Evolutionary conservation across 2,888 invertebrate species (phyloP).

Genomic region (Caenorhabditis imperialis): DNA sequence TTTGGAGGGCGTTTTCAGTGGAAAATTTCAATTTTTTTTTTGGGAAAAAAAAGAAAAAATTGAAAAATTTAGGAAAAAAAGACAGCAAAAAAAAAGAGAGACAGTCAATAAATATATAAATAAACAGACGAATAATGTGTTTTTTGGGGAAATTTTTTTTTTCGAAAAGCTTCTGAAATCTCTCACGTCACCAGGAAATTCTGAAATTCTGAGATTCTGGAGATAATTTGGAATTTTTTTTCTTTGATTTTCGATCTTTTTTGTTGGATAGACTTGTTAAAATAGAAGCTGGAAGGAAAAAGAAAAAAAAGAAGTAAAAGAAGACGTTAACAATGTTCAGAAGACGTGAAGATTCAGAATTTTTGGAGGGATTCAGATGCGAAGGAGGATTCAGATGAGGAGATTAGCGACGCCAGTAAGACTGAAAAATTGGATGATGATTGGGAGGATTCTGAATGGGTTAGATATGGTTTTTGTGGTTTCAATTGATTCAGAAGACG

Average conservation of each 20-base stretch:
- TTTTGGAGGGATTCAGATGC: constrained; percentile 5
- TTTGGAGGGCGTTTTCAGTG: not conserved
- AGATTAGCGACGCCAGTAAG: constrained; percentile 71
- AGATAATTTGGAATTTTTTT: too few species aligned
- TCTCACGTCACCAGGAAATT: not conserved
- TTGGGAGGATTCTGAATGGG: too few species aligned
- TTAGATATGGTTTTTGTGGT: too few species aligned
- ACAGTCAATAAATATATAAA: not conserved
- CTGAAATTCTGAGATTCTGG: too few species aligned
- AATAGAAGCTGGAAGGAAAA: not conserved
- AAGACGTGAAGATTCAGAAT: not conserved
- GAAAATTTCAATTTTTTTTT: too few species aligned
- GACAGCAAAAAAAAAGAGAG: not conserved
- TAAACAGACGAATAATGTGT: too few species aligned
- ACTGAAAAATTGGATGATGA: constrained; percentile 61
- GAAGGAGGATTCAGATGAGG: constrained; percentile 6
- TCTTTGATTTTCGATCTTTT: too few species aligned
- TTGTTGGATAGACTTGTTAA: too few species aligned
- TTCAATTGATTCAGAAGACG: too few species aligned
- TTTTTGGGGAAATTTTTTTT: not conserved
- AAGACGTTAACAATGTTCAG: not conserved
- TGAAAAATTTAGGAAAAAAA: not conserved
- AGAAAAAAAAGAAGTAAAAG: not conserved
- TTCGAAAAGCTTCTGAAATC: not conserved
- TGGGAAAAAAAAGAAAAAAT: constrained; percentile 5